A percentile compares a stretch with the other conserved stretches of the same genome.
These are phyloP conservation scores for Scaptomyza pallida DNA, from an alignment of 1,140 invertebrate genomes.

Conservation along the genomic window DNA sequence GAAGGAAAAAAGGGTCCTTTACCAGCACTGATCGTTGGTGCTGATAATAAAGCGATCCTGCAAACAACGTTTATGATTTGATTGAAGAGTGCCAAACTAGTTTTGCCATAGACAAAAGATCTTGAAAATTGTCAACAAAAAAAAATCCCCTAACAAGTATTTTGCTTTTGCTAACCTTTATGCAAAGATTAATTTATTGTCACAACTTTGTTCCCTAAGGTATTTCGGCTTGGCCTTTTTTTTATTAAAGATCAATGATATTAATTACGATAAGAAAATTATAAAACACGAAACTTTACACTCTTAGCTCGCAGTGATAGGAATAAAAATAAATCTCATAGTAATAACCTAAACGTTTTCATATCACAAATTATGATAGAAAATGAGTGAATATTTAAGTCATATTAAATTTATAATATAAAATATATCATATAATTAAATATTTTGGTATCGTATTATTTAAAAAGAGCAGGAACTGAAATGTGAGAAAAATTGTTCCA, in stretches of 20 bases:
- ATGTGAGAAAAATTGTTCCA: too few species aligned
- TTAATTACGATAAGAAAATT: not conserved
- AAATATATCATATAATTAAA: too few species aligned
- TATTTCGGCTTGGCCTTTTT: not conserved
- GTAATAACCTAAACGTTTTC: too few species aligned
- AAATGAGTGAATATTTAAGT: too few species aligned
- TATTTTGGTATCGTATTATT: too few species aligned
- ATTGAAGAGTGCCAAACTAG: conserved; percentile 15
- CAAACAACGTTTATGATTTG: conserved; percentile 3
- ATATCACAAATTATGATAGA: too few species aligned
- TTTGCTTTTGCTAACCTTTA: not conserved
- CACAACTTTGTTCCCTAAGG: not conserved
- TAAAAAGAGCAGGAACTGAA: too few species aligned
- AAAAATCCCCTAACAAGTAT: not conserved
- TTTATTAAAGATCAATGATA: not conserved
- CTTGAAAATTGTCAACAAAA: not conserved
- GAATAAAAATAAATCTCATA: too few species aligned
- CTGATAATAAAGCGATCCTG: conserved; percentile 57
- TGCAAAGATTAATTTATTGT: not conserved
- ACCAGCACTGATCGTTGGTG: conserved; percentile 38
- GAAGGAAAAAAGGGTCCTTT: conserved; percentile 8
- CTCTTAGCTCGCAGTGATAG: too few species aligned
- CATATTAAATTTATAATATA: too few species aligned
- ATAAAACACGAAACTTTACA: too few species aligned
- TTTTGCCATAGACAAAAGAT: conserved; percentile 4